Percentiles rank a stretch among this genome's conserved stretches.
Evolutionary conservation across 2,797 vertebrate genomes (phyloP).

Genomic region (Lagodon rhomboides): DNA sequence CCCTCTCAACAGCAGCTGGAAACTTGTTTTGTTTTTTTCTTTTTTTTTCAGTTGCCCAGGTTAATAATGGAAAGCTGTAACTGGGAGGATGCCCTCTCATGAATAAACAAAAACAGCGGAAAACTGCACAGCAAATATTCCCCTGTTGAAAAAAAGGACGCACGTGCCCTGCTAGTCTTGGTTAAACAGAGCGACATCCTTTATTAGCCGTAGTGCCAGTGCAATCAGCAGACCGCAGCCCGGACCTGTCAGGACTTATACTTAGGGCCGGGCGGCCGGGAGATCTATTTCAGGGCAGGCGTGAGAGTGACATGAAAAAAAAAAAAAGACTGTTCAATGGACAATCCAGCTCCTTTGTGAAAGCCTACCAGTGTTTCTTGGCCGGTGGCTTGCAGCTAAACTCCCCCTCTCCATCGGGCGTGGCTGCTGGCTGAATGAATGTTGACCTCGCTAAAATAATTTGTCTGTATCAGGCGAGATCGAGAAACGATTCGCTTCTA

Average conservation of each 20-base stretch:
- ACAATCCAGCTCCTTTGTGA: slow-evolving; percentile 59
- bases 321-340: slow-evolving; percentile 52
- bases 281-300: slow-evolving; percentile 72
- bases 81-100: slow-evolving; percentile 71
- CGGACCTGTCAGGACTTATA: slow-evolving; percentile 66
- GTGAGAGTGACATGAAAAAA: slow-evolving; percentile 56
- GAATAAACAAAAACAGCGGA: slow-evolving; percentile 87
- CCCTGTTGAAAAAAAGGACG: slow-evolving; percentile 70
- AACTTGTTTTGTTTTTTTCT: slow-evolving; percentile 44
- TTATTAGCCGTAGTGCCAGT: slow-evolving; percentile 64
- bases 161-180: slow-evolving; percentile 38
- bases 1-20: slow-evolving; percentile 42
- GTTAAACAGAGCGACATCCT: slow-evolving; percentile 70
- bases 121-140: slow-evolving; percentile 87
- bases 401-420: slow-evolving; percentile 20
- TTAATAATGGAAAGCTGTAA: slow-evolving; percentile 80
- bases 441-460: slow-evolving; percentile 51
- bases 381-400: slow-evolving; percentile 25
- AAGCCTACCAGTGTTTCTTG: slow-evolving; percentile 37
- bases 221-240: slow-evolving; percentile 52
- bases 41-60: slow-evolving; percentile 50
- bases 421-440: slow-evolving; percentile 40
- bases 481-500: slow-evolving; percentile 43
- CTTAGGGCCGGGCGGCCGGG: slow-evolving; percentile 41
- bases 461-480: slow-evolving; percentile 38